Conservation (phyloP, 2,113 vertebrate genomes). For the Oryzias curvinotus region DNA sequence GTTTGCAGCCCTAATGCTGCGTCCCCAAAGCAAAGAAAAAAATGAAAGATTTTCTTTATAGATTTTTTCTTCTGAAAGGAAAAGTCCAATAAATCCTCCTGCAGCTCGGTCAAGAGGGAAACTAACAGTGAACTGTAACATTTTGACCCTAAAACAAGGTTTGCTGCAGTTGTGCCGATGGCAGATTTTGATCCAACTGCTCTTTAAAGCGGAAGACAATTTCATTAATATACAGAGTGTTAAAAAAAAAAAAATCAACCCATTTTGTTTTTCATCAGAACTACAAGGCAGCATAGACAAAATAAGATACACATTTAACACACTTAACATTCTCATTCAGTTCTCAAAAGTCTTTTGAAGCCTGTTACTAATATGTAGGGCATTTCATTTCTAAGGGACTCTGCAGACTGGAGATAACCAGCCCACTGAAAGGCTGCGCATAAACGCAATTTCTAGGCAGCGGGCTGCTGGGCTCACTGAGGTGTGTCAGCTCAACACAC, state of each 20-base stretch:
- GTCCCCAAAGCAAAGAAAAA: too few relatives aligned
- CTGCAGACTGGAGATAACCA: constrained; percentile 50
- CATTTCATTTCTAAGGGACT: constrained; percentile 4
- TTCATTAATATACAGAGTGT: constrained; percentile 38
- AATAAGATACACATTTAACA: constrained; percentile 6
- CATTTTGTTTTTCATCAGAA: neutral
- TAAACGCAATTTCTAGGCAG: constrained; percentile 32
- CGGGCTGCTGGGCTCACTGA: constrained; percentile 47
- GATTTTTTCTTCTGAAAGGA: too few relatives aligned
- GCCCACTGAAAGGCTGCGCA: constrained; percentile 20
- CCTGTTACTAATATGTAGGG: constrained; percentile 17
- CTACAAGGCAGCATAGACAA: neutral
- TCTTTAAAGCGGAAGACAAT: constrained; percentile 15
- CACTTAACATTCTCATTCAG: constrained; percentile 10
- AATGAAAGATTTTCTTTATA: too few relatives aligned
- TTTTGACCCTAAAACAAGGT: neutral
- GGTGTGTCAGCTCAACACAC: constrained; percentile 49
- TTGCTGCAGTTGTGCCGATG: neutral
- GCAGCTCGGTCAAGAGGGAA: neutral
- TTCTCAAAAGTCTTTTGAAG: constrained; percentile 13
- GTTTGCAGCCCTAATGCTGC: too few relatives aligned
- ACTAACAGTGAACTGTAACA: neutral
- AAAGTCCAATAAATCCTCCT: too few relatives aligned
- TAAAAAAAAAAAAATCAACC: constrained; percentile 18
- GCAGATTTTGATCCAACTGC: constrained; percentile 1